A percentile compares a stretch with the other conserved stretches of the same genome.
phyloP scores from a whole-genome alignment of 2,888 invertebrate species.

The Autographa pulchrina region DNA sequence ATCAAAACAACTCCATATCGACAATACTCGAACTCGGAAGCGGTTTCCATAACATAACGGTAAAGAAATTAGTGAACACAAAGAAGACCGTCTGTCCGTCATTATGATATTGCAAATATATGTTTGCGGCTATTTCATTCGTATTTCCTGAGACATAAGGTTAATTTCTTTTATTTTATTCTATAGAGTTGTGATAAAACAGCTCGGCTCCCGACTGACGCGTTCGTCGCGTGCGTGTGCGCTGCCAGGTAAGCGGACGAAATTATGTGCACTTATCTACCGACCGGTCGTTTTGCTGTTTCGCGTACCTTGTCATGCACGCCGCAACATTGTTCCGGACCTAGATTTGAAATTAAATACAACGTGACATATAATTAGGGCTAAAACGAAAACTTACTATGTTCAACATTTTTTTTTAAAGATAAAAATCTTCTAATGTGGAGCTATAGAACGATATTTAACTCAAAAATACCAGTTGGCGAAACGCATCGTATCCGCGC shows the following conservation, averaged over 20 bases:
- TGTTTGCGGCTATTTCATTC: slow-evolving; percentile 47
- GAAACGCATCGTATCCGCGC: slow-evolving; percentile 45
- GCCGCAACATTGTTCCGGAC: slow-evolving; percentile 55
- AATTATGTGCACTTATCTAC: slow-evolving; percentile 85
- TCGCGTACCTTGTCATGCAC: slow-evolving; percentile 75
- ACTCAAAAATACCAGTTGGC: slow-evolving; percentile 33
- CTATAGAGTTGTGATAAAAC: slow-evolving; percentile 57
- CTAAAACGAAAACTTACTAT: slow-evolving; percentile 9
- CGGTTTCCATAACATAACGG: slow-evolving; percentile 83
- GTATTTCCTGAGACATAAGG: slow-evolving; percentile 61
- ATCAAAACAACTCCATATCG: slow-evolving; percentile 62
- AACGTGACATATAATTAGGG: slow-evolving; percentile 17
- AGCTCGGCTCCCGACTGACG: slow-evolving; percentile 75
- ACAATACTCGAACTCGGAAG: slow-evolving; percentile 76
- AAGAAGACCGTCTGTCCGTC: slow-evolving; percentile 69
- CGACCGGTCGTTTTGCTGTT: slow-evolving; percentile 76
- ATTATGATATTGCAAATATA: slow-evolving; percentile 59
- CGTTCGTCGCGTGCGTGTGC: slow-evolving; percentile 83
- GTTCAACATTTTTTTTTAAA: slow-evolving; percentile 8
- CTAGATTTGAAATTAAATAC: slow-evolving; percentile 22
- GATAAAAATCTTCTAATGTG: background rate
- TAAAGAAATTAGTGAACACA: slow-evolving; percentile 74
- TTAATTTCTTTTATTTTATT: slow-evolving; percentile 58
- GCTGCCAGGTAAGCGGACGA: slow-evolving; percentile 82
- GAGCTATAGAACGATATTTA: slow-evolving; percentile 10